Base-by-base conservation (phyloP, 2,888 invertebrate species). In the Agapostemon virescens region DNA sequence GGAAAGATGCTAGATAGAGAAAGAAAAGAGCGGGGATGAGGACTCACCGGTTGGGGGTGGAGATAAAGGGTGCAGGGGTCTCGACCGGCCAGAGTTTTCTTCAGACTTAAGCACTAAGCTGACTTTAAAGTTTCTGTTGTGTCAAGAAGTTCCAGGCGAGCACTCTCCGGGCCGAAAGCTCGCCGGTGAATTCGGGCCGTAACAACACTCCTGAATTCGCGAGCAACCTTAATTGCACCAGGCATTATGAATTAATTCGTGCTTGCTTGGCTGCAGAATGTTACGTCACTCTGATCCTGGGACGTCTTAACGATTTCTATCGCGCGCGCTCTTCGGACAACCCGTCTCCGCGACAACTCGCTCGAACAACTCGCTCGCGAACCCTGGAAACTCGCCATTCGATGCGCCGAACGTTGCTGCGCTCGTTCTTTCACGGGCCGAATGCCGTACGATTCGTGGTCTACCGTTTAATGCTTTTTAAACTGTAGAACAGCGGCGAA, bases 111-210 rank as follows among this genome's bases (percentile, higher is more conserved):
- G 86, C 84, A 70, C 82, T 88, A 89, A 91, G 87, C 86, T 86
- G 88, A 88, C 88, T 89, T 87, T 82, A 86, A 89, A 90, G 86
- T 90, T 90, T 84, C 80, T 86, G 86, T 88, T 90, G 86, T 88
- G 88, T 88, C 88, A 90, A 88, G 85, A 89, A 90, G 85, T 88
- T 89, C 82, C 77, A 73, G 61, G 71, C 58, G 77, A 79, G 79
- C 73, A 79, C 77, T 84, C 70, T 74, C 81, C 63, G 15, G 55
- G 78, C 69, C 81, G 83, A 87, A 85, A 86, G 84, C 76, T 77
- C 63, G 74, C 52, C 69, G 67, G 49, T 64, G 77, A 81, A 85
- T 82, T 85, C 67, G 70, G 49, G 49, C 81, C 74, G 79, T 82
- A 85, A 88, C 83, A 84, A 81, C 84, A 77, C 77, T 82, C 79